A percentile compares a stretch with the other conserved stretches of the same genome.
phyloP scores from a whole-genome alignment of 2,888 invertebrate species.

The Eristalinus aeneus region DNA sequence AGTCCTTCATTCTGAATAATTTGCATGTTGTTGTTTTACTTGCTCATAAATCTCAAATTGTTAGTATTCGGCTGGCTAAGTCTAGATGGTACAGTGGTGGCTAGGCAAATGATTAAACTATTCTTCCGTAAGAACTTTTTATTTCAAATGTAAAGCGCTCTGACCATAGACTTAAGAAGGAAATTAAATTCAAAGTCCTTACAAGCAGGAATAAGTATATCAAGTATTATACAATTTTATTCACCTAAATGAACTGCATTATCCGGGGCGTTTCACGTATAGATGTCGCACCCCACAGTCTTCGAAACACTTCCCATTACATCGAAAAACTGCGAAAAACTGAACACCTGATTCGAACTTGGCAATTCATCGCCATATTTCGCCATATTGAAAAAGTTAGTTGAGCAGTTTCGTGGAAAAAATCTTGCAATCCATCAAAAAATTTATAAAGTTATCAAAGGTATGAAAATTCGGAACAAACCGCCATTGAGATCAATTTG shows the following conservation, averaged over 20 bases:
- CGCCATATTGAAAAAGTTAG: conserved; percentile 44
- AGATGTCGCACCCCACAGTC: background rate
- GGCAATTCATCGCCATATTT: conserved; percentile 36
- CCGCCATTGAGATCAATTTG: rapidly evolving
- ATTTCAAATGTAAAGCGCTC: too few relatives aligned
- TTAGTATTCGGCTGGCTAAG: too few relatives aligned
- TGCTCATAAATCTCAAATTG: too few relatives aligned
- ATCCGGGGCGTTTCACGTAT: background rate
- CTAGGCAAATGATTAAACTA: too few relatives aligned
- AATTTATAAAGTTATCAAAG: conserved; percentile 24
- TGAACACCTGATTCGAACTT: conserved; percentile 40
- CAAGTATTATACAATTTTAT: too few relatives aligned
- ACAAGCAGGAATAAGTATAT: too few relatives aligned
- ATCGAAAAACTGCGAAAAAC: background rate
- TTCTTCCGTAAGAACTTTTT: too few relatives aligned
- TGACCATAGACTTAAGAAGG: too few relatives aligned
- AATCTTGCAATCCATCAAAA: conserved; percentile 20
- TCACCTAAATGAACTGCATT: background rate
- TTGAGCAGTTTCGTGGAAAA: conserved; percentile 45
- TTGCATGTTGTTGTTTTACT: too few relatives aligned
- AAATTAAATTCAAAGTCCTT: too few relatives aligned
- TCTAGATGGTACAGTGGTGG: too few relatives aligned
- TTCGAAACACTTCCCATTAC: background rate
- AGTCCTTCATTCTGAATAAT: too few relatives aligned
- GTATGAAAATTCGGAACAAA: conserved; percentile 17